These are phyloP conservation scores for Chelonia mydas DNA, from an alignment of 2,797 vertebrate species.

Conservation along the genomic window DNA sequence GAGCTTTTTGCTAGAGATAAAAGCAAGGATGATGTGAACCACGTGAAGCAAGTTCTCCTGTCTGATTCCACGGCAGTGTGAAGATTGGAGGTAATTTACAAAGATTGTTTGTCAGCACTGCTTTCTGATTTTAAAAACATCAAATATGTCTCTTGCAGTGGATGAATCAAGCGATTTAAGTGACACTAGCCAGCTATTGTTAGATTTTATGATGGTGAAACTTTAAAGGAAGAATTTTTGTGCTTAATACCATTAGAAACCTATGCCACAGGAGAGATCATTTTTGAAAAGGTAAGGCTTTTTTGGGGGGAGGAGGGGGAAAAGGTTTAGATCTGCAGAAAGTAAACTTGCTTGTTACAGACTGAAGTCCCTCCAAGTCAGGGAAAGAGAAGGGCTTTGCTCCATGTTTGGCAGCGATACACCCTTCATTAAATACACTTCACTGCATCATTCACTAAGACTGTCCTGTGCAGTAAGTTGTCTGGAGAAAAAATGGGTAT, in stretches of 20 bases:
- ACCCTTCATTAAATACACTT: too few relatives aligned
- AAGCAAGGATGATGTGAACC: neutral
- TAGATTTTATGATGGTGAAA: neutral
- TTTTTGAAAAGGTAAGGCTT: neutral
- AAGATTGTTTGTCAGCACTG: neutral
- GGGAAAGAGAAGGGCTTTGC: too few relatives aligned
- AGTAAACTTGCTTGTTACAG: neutral
- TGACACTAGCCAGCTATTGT: neutral
- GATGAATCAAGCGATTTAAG: too few relatives aligned
- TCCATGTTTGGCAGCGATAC: too few relatives aligned
- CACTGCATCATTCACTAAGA: too few relatives aligned
- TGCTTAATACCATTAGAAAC: neutral
- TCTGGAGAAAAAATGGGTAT: too few relatives aligned
- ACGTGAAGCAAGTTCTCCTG: neutral
- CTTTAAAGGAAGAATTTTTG: neutral
- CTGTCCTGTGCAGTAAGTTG: too few relatives aligned
- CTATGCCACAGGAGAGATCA: neutral
- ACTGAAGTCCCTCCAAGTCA: neutral
- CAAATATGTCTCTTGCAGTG: neutral
- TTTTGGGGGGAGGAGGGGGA: neutral
- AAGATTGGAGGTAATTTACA: neutral
- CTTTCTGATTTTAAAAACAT: neutral
- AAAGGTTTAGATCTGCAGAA: neutral
- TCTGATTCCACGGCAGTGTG: neutral
- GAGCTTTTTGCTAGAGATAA: neutral